These are phyloP conservation scores for Falco berigora DNA, from an alignment of 2,797 vertebrate genomes.

Conservation along the genomic window DNA sequence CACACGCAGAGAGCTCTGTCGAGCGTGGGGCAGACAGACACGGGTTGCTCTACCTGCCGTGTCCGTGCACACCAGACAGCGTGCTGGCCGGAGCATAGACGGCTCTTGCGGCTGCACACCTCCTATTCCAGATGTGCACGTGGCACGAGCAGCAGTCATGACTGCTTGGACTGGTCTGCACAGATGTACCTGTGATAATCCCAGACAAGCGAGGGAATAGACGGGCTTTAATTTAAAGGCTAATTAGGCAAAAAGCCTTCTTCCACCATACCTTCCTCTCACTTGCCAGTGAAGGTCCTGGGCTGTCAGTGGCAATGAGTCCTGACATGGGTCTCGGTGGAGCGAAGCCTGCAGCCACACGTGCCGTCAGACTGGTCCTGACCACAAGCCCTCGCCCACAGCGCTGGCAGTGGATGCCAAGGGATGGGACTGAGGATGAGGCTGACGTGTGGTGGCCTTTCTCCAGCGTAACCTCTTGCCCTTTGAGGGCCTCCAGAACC, in stretches of 20 bases:
- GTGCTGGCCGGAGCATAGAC: not conserved
- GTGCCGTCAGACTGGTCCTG: not conserved
- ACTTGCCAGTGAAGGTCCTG: not conserved
- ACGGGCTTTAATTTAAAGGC: not conserved
- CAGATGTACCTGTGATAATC: not conserved
- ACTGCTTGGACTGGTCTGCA: not conserved
- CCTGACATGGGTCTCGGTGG: fast-evolving
- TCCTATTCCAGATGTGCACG: not conserved
- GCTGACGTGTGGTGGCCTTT: not conserved
- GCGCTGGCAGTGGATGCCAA: not conserved
- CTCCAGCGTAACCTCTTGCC: not conserved
- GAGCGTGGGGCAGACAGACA: not conserved
- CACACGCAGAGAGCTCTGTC: not conserved
- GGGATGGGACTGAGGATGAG: not conserved
- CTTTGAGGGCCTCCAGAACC: not conserved
- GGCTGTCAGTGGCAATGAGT: not conserved
- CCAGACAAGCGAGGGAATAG: not conserved
- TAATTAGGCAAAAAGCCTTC: not conserved
- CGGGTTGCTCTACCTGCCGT: not conserved
- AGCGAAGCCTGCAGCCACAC: not conserved
- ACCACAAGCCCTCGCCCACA: fast-evolving
- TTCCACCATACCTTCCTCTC: not conserved
- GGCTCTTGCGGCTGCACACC: not conserved
- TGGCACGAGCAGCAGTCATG: not conserved
- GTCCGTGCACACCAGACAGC: fast-evolving